These are phyloP conservation scores for Netelia inedita DNA, from an alignment of 2,888 invertebrate genomes.

Conservation along the genomic window DNA sequence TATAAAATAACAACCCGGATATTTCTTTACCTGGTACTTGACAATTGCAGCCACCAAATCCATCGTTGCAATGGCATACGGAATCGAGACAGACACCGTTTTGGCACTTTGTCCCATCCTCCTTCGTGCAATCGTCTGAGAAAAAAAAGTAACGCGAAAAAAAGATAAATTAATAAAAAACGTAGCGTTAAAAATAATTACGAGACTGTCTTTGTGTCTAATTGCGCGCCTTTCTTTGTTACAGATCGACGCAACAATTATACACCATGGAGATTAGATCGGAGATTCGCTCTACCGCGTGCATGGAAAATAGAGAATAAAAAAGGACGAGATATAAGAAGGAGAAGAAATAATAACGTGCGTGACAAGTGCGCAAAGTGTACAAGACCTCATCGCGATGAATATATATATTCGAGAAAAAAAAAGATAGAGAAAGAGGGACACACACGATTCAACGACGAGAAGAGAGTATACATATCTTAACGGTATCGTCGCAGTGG, in stretches of 20 bases:
- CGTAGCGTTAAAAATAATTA: background rate
- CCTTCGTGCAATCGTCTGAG: slow-evolving; percentile 96
- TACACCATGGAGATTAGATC: slow-evolving; percentile 40
- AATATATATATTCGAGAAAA: slow-evolving; percentile 35
- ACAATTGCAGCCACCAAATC: slow-evolving; percentile 97
- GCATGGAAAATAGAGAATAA: slow-evolving; percentile 32
- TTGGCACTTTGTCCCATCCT: slow-evolving; percentile 95
- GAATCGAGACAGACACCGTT: slow-evolving; percentile 97
- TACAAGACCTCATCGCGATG: slow-evolving; percentile 12
- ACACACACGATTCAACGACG: slow-evolving; percentile 42
- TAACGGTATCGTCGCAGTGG: slow-evolving; percentile 69
- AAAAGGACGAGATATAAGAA: slow-evolving; percentile 11
- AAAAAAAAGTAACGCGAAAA: slow-evolving; percentile 14
- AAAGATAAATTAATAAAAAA: background rate
- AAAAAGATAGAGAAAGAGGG: slow-evolving; percentile 19
- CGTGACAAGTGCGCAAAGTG: slow-evolving; percentile 53
- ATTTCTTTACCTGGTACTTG: slow-evolving; percentile 92
- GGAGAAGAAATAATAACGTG: slow-evolving; percentile 11
- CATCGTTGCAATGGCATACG: slow-evolving; percentile 98
- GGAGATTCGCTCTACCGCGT: slow-evolving; percentile 42
- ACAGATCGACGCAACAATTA: slow-evolving; percentile 26
- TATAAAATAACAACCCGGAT: background rate
- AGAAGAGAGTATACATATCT: slow-evolving; percentile 58
- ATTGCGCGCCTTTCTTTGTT: slow-evolving; percentile 1
- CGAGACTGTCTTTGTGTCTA: background rate